Evolutionary conservation across 2,888 invertebrate genomes (phyloP), one percentile per base, ranked within the genome.

Genomic region (Drosophila parthenogenetica): DNA sequence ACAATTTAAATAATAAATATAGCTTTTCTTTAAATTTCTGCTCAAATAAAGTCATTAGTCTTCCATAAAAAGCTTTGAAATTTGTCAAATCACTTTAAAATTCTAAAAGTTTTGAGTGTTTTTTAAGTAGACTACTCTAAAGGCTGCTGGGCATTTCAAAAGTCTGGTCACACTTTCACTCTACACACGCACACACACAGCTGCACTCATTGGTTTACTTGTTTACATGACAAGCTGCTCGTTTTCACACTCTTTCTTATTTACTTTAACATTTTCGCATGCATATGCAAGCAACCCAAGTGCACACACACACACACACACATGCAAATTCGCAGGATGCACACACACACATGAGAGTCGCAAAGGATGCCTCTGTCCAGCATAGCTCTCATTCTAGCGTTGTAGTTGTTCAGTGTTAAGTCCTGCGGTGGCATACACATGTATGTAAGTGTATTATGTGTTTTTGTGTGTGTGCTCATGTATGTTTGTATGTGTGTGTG

Each of bases 221-320:
- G 85, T 89, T 85, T 87, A 81, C 87, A 88, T 86, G 83, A 83
- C 89, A 88, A 83, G 83, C 83, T 85, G 89, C 87, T 89, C 85
- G 79, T 85, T 89, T 87, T 89, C 87, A 89, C 89, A 87, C 87
- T 87, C 85, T 84, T 84, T 86, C 81, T 87, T 85, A 87, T 85
- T 89, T 85, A 89, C 84, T 87, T 85, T 81, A 64, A 79, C 89
- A 89, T 80, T 85, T 89, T 85, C 87, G 81, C 84, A 89, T 85
- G 85, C 87, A 85, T 85, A 85, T 85, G 89, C 89, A 87, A 83
- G 89, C 83, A 88, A 74, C 64, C 68, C 75, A 71, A 69, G 65
- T 69, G 80, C 71, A 64, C 54, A 60, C 74, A 73, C 43, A 67
- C 57, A 65, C 46, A 66, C 49, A 50, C 25, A 55, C 46, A 58